Evolutionary conservation across 1,140 invertebrate genomes (phyloP), one percentile per base, ranked within the genome.

Genomic region (Cecropterus lyciades): DNA sequence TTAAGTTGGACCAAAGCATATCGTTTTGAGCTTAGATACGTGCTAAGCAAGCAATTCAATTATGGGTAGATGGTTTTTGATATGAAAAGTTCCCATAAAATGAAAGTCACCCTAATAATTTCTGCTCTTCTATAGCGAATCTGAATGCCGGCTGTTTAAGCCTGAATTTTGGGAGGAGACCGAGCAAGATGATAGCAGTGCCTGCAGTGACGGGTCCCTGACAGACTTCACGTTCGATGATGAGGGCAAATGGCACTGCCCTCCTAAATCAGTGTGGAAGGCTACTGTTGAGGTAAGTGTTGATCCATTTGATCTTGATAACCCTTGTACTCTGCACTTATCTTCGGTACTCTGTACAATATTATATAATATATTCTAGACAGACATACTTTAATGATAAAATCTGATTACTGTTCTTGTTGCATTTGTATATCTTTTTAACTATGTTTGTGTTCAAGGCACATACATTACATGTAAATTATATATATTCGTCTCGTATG

Each of bases 261-360:
- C 96, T 7, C 95, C 96, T 0, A 97, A 97, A 77, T 93, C 93
- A 43, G 95, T 98, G 11, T 97, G 97, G 95, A 97, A 96, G 77
- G 95, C 95, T 20, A 94, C 95, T 8, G 92, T 97, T 1, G 96
- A 97, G 92, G 95, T 96, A 73, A 43, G 7, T 42, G 3, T 27
- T 49, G 0, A 20, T 13, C 20, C 0, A 40, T 1, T 40, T 40
- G 30, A 8, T 10, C 9, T 7, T 33, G 9, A 33, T 33, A 7
- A n/a, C n/a, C n/a, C n/a, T n/a, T n/a, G n/a, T n/a, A n/a, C n/a
- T n/a, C n/a, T n/a, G n/a, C n/a, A n/a, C n/a, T n/a, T n/a, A n/a
- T n/a, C 30, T 33, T 10, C 30, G 1, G 0, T 33, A 33, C 9
- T 40, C 20, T 20, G 20, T 5, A 20, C 1, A 20, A 20, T 1